Percentiles rank a stretch among this genome's conserved stretches.
These are phyloP conservation scores for Phortica magna DNA, from an alignment of 2,888 invertebrate species.

Conservation along the genomic window DNA sequence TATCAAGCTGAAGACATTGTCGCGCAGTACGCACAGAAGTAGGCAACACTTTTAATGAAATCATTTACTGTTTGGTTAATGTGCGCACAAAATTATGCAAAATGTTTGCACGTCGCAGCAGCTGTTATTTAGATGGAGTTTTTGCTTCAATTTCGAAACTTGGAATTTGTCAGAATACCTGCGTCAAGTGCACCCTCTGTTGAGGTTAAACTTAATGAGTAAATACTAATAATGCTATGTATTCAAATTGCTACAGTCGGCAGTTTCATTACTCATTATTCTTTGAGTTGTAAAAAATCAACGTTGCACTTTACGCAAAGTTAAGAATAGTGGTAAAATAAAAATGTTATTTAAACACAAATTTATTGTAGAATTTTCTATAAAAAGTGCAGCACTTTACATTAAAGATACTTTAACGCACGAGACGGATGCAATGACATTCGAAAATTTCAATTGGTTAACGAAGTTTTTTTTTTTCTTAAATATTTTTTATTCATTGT, in stretches of 20 bases:
- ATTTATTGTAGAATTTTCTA: too few species aligned
- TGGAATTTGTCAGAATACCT: not conserved
- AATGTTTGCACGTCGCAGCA: slow-evolving; percentile 25
- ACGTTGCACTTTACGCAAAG: not conserved
- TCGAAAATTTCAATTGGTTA: too few species aligned
- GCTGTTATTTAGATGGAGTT: not conserved
- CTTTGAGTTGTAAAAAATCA: not conserved
- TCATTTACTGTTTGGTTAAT: slow-evolving; percentile 20
- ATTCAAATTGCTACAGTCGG: not conserved
- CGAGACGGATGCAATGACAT: too few species aligned
- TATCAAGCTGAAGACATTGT: slow-evolving; percentile 24
- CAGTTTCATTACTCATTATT: too few species aligned
- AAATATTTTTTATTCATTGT: too few species aligned
- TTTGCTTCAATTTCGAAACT: not conserved
- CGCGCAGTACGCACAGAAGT: not conserved
- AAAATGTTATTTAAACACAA: too few species aligned
- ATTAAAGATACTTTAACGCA: too few species aligned
- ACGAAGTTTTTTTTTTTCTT: too few species aligned
- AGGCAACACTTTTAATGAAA: slow-evolving; percentile 30
- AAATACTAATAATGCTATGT: not conserved
- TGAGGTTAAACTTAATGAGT: not conserved
- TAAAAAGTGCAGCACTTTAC: too few species aligned
- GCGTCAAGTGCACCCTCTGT: not conserved
- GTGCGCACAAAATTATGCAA: slow-evolving; percentile 14
- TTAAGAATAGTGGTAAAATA: not conserved